phyloP scores from a whole-genome alignment of 2,888 invertebrate genomes.

The Cerastis rubricosa region DNA sequence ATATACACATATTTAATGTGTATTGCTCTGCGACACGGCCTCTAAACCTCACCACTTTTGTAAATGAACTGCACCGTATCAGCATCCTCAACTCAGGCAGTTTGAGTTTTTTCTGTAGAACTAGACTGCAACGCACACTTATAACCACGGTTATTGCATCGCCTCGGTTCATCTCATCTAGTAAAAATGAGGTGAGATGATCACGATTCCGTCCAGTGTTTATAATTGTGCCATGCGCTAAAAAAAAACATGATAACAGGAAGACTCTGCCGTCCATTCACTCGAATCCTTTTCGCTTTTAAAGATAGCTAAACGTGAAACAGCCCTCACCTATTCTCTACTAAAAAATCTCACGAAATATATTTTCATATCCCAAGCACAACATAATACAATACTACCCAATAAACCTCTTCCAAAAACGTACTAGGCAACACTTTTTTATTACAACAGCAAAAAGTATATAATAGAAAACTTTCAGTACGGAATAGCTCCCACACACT shows the following conservation, averaged over 20 bases:
- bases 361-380: not conserved
- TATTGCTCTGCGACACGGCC: too few species aligned
- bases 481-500: constrained; percentile 43
- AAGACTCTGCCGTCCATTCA: not conserved
- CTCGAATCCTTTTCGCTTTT: not conserved
- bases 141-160: not conserved
- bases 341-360: not conserved
- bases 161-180: too few species aligned
- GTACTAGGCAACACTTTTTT: constrained; percentile 40
- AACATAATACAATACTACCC: constrained; percentile 38
- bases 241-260: not conserved
- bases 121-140: not conserved
- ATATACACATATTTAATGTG: not conserved
- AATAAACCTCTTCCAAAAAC: constrained; percentile 36
- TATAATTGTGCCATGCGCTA: not conserved
- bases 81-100: not conserved
- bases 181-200: not conserved
- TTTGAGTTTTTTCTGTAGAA: not conserved
- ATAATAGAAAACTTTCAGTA: constrained; percentile 46
- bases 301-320: fast-evolving
- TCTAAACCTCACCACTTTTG: not conserved
- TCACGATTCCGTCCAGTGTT: not conserved
- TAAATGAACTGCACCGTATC: not conserved
- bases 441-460: constrained; percentile 49
- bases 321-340: not conserved